These are phyloP conservation scores for Megalurothrips usitatus DNA, from an alignment of 2,888 invertebrate genomes.

Conservation along the genomic window DNA sequence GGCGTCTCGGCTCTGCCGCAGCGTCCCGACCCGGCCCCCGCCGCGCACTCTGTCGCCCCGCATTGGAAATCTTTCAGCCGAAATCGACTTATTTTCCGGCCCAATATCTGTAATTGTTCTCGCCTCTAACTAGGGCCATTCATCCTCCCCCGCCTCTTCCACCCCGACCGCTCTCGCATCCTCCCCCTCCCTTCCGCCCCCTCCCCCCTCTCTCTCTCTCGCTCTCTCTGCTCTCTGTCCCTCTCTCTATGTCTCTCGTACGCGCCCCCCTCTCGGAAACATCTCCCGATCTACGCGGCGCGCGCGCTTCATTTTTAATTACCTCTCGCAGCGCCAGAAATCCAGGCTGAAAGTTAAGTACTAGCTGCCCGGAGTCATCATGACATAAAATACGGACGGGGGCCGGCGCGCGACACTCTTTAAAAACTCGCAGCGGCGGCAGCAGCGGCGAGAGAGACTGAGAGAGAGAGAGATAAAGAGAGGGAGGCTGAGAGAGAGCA, in stretches of 20 bases:
- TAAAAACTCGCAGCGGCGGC: not conserved
- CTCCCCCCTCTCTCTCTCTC: too few species aligned
- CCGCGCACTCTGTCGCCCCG: not conserved
- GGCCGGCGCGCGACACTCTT: not conserved
- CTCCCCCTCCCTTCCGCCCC: not conserved
- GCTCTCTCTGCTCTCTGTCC: too few species aligned
- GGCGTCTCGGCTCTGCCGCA: not conserved
- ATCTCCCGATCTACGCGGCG: not conserved
- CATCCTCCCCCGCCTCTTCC: not conserved
- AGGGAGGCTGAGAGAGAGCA: not conserved
- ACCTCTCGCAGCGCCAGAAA: not conserved
- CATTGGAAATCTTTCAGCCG: slow-evolving; percentile 19
- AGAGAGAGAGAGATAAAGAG: not conserved
- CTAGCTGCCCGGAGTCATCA: not conserved
- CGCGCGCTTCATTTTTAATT: not conserved
- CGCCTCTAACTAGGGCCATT: not conserved
- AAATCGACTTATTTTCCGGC: not conserved
- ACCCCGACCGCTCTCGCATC: not conserved
- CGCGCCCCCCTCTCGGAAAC: too few species aligned
- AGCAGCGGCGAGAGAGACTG: not conserved
- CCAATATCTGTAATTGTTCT: slow-evolving; percentile 13
- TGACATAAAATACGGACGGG: not conserved
- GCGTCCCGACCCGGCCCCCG: not conserved
- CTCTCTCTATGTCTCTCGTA: too few species aligned
- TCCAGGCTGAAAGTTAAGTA: not conserved